A percentile compares a stretch with the other conserved stretches of the same genome.
Evolutionary conservation across 2,888 invertebrate genomes (phyloP).

Genomic region (Thereva nobilitata): DNA sequence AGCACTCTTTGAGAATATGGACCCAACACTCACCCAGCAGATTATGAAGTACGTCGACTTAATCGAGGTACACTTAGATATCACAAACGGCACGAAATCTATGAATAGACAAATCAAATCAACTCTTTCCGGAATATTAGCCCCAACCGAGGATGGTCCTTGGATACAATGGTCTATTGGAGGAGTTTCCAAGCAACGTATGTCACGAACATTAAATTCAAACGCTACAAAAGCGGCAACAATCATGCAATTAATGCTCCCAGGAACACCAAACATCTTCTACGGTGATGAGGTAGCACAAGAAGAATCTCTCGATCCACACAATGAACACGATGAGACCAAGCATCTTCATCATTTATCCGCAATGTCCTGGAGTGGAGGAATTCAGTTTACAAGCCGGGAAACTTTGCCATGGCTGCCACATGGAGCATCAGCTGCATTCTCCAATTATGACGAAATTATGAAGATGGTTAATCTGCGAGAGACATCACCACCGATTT

Average conservation of each 20-base stretch:
- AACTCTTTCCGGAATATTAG: slow-evolving; percentile 64
- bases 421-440: slow-evolving; percentile 60
- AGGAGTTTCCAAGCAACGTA: slow-evolving; percentile 63
- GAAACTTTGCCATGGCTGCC: slow-evolving; percentile 70
- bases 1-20: slow-evolving; percentile 60
- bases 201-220: slow-evolving; percentile 62
- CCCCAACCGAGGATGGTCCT: slow-evolving; percentile 65
- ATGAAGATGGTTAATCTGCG: slow-evolving; percentile 66
- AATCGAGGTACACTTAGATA: slow-evolving; percentile 69
- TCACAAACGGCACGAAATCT: slow-evolving; percentile 63
- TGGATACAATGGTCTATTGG: slow-evolving; percentile 84
- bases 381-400: slow-evolving; percentile 59
- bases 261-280: slow-evolving; percentile 83
- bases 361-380: slow-evolving; percentile 69
- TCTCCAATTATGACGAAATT: slow-evolving; percentile 63
- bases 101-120: slow-evolving; percentile 65
- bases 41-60: slow-evolving; percentile 71
- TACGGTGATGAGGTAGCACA: slow-evolving; percentile 91
- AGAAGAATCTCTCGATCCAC: slow-evolving; percentile 62
- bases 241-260: slow-evolving; percentile 78
- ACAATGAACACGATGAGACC: slow-evolving; percentile 64
- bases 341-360: slow-evolving; percentile 70
- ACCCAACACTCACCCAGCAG: slow-evolving; percentile 61
- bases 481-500: slow-evolving; percentile 70
- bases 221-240: slow-evolving; percentile 72